Base-by-base conservation (phyloP, 2,888 invertebrate species). In the Glaucopsyche alexis region DNA sequence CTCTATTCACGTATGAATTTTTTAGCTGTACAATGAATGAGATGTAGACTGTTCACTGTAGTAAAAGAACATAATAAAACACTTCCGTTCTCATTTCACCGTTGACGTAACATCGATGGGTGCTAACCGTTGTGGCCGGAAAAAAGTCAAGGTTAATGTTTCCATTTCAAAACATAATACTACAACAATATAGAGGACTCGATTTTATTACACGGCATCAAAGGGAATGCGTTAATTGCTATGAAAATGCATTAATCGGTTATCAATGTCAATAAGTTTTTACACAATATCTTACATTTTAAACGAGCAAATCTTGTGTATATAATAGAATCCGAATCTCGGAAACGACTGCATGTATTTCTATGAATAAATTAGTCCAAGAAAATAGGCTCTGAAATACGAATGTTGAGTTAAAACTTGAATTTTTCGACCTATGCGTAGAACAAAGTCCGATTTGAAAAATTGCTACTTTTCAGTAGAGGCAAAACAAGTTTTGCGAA, bases 1-100 rank as follows among this genome's bases (percentile, higher is more conserved):
- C 29, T 29, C 29, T 29, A 29, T 29, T 29, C 29, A 4, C 4
- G 3, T 29, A n/a, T 29, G 29, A 29, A 29, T 29, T 29, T 55
- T 8, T 16, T 52, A 16, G 9, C 16, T 19, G 55, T 55, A 8
- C 16, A 7, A 55, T 55, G 19, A 55, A 9, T 8, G 52, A 11
- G 9, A 49, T 49, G 13, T 11, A 4, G 29, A 29, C 29, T 29
- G 13, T 11, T 1, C 3, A 29, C 29, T 29, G 29, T 29, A 29
- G 29, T 9, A 11, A 19, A 55, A 16, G 19, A 55, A 55, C 9
- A 55, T 55, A 42, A 42, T 42, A 11, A 55, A 55, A 19, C 55
- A 55, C 55, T 55, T 55, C 55, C 19, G 55, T 19, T 55, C 55
- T 11, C 55, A 55, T 55, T 55, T 55, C 55, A 55, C 19, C 55